Evolutionary conservation across 2,797 vertebrate genomes (phyloP).

Genomic region (Chiloscyllium punctatum): DNA sequence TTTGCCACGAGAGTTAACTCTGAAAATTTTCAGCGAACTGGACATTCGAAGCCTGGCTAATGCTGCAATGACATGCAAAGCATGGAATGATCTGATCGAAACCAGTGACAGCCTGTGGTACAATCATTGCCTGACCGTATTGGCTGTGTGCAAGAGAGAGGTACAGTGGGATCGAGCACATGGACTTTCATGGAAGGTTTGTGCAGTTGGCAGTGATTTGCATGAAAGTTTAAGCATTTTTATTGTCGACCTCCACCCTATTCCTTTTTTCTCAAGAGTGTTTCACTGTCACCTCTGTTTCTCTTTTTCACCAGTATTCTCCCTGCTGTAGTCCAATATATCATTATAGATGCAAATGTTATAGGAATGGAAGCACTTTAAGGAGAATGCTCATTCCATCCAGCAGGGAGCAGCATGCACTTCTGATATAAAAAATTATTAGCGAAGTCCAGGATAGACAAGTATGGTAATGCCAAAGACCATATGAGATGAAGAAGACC

Average conservation of each 20-base stretch:
- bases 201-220: background rate
- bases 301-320: background rate
- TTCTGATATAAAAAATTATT: background rate
- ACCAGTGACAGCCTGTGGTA: constrained; percentile 67
- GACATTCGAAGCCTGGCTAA: constrained; percentile 67
- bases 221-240: background rate
- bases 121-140: constrained; percentile 61
- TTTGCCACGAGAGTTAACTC: constrained; percentile 68
- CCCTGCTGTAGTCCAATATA: background rate
- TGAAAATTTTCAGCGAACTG: constrained; percentile 67
- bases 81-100: constrained; percentile 66
- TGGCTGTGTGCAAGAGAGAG: constrained; percentile 65
- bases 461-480: background rate
- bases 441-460: background rate
- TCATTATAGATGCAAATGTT: background rate
- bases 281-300: background rate
- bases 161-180: constrained; percentile 62
- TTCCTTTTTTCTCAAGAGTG: background rate
- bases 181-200: constrained; percentile 79
- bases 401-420: background rate
- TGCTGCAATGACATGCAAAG: constrained; percentile 64
- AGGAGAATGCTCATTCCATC: background rate
- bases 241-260: background rate
- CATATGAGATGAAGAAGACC: background rate
- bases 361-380: background rate